phyloP scores from a whole-genome alignment of 2,797 vertebrate species.

The Champsocephalus esox region DNA sequence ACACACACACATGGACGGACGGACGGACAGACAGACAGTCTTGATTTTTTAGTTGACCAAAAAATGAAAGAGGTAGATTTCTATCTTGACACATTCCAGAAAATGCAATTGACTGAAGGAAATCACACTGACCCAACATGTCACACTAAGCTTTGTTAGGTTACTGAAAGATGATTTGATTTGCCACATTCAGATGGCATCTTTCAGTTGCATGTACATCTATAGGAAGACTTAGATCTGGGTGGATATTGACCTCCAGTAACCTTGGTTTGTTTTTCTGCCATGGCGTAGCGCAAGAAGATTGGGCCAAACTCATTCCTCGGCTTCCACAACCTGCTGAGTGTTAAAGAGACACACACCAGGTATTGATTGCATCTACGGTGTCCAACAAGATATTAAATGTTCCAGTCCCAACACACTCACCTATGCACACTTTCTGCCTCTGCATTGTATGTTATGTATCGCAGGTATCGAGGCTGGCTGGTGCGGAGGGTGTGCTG shows the following conservation, averaged over 20 bases:
- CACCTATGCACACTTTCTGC: constrained; percentile 3
- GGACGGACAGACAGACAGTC: no score
- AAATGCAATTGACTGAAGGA: background rate
- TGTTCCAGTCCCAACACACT: constrained; percentile 1
- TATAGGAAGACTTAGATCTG: constrained; percentile 6
- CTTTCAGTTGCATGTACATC: background rate
- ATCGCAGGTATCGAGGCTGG: constrained; percentile 93
- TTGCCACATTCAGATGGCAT: constrained; percentile 10
- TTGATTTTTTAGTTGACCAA: background rate
- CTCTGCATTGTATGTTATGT: constrained; percentile 34
- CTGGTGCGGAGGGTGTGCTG: constrained; percentile 90
- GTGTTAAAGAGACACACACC: constrained; percentile 88
- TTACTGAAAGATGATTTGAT: constrained; percentile 7
- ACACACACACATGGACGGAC: no score
- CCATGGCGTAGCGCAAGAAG: constrained; percentile 66
- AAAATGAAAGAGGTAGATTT: background rate
- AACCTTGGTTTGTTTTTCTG: constrained; percentile 38
- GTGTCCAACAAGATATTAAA: background rate
- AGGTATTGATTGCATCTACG: constrained; percentile 79
- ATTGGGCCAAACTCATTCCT: constrained; percentile 73
- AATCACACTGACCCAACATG: constrained; percentile 12
- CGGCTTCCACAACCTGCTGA: constrained; percentile 85
- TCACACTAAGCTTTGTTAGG: constrained; percentile 8
- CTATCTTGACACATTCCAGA: background rate
- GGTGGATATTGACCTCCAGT: constrained; percentile 2